Base-by-base conservation (phyloP, 2,888 invertebrate species). In the Ichneumoninae sp. region DNA sequence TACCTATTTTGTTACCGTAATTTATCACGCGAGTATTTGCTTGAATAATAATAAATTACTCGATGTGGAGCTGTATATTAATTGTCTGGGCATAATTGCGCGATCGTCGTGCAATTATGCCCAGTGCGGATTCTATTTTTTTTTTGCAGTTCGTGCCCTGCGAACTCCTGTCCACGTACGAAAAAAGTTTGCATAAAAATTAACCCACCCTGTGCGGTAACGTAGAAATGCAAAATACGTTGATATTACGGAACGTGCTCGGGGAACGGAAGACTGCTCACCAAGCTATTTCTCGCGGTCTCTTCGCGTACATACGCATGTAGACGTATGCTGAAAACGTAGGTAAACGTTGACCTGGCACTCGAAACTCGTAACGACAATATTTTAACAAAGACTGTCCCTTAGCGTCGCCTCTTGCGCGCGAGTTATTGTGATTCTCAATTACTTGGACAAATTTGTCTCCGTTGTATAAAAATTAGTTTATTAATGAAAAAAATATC, bases 171-270 rank as follows among this genome's bases (percentile, higher is more conserved):
- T 36, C 4, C 36, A n/a, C 26, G 50, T 44, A 30, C 30, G 47
- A 66, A 68, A 69, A 72, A 76, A 72, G 72, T 76, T 83, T 80
- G 76, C 83, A 83, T 83, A 71, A 83, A 83, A 83, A 80, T 83
- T 80, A 83, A 71, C 52, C 50, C 57, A 71, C 40, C 76, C 80
- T 80, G 62, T 44, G 44, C 54, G 52, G 62, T 50, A 71, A 70
- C 62, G 30, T 44, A 60, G 66, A 80, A 83, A 80, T 75, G 80
- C 71, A 83, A 83, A 83, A 66, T 76, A 80, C 71, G 80, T 76
- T 76, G 71, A 80, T 72, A 71, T 54, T 71, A 66, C n/a, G 60
- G 30, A 69, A 80, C 80, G 80, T 80, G 80, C 71, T 71, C 54
- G 65, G 71, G 66, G 30, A 76, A 75, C 71, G 57, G 50, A 76